Evolutionary conservation across 53 echinoderm and acorn worm genomes (phyloP), one percentile per base, ranked within the genome.

Genomic region (Zoroaster sp.): DNA sequence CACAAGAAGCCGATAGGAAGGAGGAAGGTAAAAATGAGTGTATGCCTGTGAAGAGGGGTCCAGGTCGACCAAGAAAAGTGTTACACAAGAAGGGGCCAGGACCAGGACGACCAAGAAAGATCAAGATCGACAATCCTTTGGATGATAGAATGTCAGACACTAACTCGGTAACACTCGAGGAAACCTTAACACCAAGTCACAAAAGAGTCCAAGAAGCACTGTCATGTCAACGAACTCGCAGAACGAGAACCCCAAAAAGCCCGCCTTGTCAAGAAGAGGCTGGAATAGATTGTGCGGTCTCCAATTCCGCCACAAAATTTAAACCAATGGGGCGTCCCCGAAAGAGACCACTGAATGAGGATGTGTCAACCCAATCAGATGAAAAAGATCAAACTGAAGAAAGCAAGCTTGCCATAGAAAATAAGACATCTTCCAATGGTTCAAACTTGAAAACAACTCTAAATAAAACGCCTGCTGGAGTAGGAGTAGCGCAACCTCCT

Each of bases 51-150:
- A 88, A 74, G 42, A 80, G 49, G 44, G 66, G 81, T 32, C 80
- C 73, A 12, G 88, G 88, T 47, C 59, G 88, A 55, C 81, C 85
- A 8, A 3, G 44, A 54, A 72, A 70, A 36, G n/a, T n/a, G n/a
- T n/a, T n/a, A n/a, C n/a, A n/a, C n/a, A n/a, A n/a, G n/a, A n/a
- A n/a, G n/a, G n/a, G n/a, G n/a, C n/a, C 2, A 43, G 36, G 52
- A 69, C 40, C 11, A 52, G 74, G 74, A 52, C 63, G 75, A 40
- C 75, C 88, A 3, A 74, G 65, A 35, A 77, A 88, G 47, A 8
- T 49, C 3, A 13, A 68, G n/a, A n/a, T n/a, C n/a, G n/a, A n/a
- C n/a, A n/a, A n/a, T n/a, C n/a, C n/a, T n/a, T n/a, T n/a, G n/a
- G n/a, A n/a, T n/a, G n/a, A n/a, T n/a, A n/a, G n/a, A n/a, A n/a